These are phyloP conservation scores for Paramisgurnus dabryanus DNA, from an alignment of 2,113 vertebrate genomes.

Conservation along the genomic window DNA sequence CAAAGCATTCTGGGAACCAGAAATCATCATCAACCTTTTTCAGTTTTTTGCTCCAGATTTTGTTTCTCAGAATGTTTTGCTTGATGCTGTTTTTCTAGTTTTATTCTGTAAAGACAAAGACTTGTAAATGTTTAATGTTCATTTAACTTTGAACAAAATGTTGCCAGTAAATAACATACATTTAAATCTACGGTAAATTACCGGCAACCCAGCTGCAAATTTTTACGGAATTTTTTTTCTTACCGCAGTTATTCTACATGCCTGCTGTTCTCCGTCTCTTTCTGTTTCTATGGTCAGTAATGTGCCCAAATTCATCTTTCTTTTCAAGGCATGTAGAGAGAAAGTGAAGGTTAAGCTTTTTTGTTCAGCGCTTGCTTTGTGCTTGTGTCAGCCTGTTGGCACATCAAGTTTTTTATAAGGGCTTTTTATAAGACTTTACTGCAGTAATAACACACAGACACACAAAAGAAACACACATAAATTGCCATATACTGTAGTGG, in stretches of 20 bases:
- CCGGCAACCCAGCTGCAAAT: too few relatives aligned
- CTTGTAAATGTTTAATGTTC: too few relatives aligned
- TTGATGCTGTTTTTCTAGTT: too few relatives aligned
- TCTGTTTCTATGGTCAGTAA: neutral
- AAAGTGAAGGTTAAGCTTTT: slow-evolving; percentile 34
- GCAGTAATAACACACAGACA: neutral
- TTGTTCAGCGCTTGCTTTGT: neutral
- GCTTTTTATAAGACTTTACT: slow-evolving; percentile 15
- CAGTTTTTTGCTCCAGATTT: too few relatives aligned
- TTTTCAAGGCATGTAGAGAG: slow-evolving; percentile 7
- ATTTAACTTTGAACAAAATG: too few relatives aligned
- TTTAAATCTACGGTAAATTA: too few relatives aligned
- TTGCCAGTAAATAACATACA: too few relatives aligned
- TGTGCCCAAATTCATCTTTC: neutral
- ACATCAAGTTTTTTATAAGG: slow-evolving; percentile 12
- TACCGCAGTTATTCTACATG: neutral
- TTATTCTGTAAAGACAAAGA: too few relatives aligned
- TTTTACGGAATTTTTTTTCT: too few relatives aligned
- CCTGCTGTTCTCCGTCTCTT: slow-evolving; percentile 2
- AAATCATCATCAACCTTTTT: too few relatives aligned
- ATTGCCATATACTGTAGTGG: neutral
- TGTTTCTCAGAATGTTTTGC: too few relatives aligned
- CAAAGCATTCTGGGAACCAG: too few relatives aligned
- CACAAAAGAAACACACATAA: neutral
- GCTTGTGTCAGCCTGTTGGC: slow-evolving; percentile 33